phyloP scores from a whole-genome alignment of 2,797 vertebrate species.

The Acanthornis magna region DNA sequence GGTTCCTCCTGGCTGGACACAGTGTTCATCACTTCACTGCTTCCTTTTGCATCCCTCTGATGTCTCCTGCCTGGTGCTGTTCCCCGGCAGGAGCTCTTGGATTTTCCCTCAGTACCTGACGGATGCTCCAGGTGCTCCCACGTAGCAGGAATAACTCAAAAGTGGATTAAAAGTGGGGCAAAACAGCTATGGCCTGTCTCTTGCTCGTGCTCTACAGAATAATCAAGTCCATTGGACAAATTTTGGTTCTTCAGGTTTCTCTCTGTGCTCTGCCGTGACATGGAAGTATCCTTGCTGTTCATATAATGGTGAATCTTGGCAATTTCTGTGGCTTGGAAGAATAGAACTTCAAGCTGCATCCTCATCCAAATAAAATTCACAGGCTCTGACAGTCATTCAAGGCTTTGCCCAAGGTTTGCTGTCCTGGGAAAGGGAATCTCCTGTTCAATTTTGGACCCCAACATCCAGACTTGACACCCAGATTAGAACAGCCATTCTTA shows the following conservation, averaged over 20 bases:
- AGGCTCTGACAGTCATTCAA: not conserved
- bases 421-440: not conserved
- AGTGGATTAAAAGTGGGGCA: not conserved
- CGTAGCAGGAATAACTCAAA: not conserved
- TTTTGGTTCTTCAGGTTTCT: not conserved
- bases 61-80: not conserved
- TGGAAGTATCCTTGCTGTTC: not conserved
- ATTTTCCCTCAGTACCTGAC: not conserved
- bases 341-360: not conserved
- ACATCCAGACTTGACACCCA: not conserved
- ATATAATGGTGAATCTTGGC: not conserved
- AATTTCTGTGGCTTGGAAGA: not conserved
- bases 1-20: not conserved
- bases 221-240: not conserved
- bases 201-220: not conserved
- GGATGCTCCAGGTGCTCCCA: not conserved
- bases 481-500: not conserved
- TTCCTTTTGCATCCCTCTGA: not conserved
- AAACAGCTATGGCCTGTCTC: not conserved
- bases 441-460: not conserved
- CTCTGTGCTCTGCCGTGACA: not conserved
- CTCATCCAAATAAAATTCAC: not conserved
- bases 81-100: not conserved
- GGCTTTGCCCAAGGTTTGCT: not conserved
- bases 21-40: not conserved